phyloP scores from a whole-genome alignment of 2,113 vertebrate species.

The Geothlypis trichas region DNA sequence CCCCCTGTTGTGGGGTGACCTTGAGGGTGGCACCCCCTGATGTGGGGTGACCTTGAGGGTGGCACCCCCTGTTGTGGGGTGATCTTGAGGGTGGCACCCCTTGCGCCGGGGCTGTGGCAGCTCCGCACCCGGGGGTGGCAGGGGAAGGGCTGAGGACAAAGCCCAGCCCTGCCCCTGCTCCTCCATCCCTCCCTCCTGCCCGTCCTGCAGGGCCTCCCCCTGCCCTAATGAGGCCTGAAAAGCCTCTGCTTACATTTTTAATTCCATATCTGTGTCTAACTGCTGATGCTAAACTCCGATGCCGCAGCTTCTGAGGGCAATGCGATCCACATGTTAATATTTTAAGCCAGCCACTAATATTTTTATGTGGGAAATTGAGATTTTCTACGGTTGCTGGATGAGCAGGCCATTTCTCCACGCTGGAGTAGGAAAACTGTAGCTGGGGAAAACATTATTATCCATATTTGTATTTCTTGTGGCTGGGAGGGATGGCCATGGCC shows the following conservation, averaged over 20 bases:
- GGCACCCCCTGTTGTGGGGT: neutral
- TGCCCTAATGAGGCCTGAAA: neutral
- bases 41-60: too few relatives aligned
- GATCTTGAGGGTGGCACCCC: neutral
- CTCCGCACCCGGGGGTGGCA: neutral
- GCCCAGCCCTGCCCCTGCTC: neutral
- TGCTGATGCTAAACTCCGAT: conserved; percentile 60
- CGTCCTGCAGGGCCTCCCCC: neutral
- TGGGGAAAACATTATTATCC: conserved; percentile 48
- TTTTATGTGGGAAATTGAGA: conserved; percentile 74
- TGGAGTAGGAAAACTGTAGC: conserved; percentile 18
- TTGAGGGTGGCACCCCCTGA: neutral
- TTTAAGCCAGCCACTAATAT: conserved; percentile 72
- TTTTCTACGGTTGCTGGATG: conserved; percentile 65
- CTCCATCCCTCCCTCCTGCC: neutral
- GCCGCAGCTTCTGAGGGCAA: conserved; percentile 59
- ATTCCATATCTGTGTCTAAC: conserved; percentile 70
- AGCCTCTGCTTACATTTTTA: conserved; percentile 54
- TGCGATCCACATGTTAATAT: conserved; percentile 66
- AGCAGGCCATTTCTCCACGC: conserved; percentile 50
- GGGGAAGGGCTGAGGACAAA: accelerated
- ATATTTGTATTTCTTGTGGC: neutral
- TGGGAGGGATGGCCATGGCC: neutral
- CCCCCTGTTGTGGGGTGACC: neutral
- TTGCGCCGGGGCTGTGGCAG: neutral